These are phyloP conservation scores for Cacoxenus indagator DNA, from an alignment of 2,888 invertebrate species.

Conservation along the genomic window DNA sequence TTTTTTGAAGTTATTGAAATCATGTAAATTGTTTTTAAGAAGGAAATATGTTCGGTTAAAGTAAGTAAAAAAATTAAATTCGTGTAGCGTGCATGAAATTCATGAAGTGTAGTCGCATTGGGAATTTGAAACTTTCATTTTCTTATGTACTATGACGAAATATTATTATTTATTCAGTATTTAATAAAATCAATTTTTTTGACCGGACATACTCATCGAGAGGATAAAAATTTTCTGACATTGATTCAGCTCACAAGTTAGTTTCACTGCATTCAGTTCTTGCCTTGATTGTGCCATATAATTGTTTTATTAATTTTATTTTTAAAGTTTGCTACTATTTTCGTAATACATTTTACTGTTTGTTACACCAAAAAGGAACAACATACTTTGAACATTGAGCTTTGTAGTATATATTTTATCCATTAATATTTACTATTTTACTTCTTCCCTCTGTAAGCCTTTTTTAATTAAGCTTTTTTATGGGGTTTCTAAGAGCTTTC, in stretches of 20 bases:
- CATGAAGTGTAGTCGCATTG: constrained; percentile 27
- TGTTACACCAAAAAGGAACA: constrained; percentile 53
- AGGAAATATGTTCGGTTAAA: no score
- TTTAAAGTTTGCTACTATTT: not conserved
- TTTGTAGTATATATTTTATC: constrained; percentile 33
- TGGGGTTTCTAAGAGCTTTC: constrained; percentile 19
- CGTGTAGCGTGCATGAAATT: constrained; percentile 48
- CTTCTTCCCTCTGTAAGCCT: constrained; percentile 9
- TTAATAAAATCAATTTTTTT: no score
- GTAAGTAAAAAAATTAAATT: no score
- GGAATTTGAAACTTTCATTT: constrained; percentile 28
- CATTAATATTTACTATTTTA: constrained; percentile 14
- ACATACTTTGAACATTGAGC: constrained; percentile 62
- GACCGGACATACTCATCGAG: no score
- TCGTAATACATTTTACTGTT: constrained; percentile 20
- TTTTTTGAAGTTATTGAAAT: no score
- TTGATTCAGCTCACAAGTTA: no score
- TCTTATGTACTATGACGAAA: constrained; percentile 38
- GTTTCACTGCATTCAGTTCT: no score
- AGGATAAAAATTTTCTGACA: no score
- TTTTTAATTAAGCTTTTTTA: constrained; percentile 8
- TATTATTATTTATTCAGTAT: no score
- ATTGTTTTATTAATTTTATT: constrained; percentile 13
- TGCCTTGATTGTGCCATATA: constrained; percentile 30
- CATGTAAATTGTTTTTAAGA: no score